Percentiles rank a stretch among this genome's conserved stretches.
Evolutionary conservation across 37 sponge, comb jelly and placozoan species (phyloP).

Genomic region (Chondrosia reniformis): DNA sequence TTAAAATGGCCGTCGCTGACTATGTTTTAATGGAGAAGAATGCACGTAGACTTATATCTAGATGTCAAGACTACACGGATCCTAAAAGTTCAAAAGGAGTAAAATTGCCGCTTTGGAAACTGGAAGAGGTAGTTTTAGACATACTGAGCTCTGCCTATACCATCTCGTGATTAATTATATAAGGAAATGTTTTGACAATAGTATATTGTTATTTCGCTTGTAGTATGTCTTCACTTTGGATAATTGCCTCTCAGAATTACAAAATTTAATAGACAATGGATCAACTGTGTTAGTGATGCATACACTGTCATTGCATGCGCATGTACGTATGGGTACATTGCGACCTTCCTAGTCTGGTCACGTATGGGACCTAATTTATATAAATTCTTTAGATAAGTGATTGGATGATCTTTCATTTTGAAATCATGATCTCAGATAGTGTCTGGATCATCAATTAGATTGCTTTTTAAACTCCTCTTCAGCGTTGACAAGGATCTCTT

Average conservation of each 20-base stretch:
- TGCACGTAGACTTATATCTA: conserved; percentile 44
- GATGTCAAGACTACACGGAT: conserved; percentile 53
- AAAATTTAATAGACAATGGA: no score
- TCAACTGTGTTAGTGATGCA: no score
- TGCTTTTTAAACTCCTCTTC: neutral
- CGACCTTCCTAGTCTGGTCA: neutral
- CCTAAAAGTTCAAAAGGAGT: conserved; percentile 28
- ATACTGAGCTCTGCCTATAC: neutral
- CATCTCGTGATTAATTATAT: neutral
- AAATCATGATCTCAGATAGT: neutral
- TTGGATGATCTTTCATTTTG: no score
- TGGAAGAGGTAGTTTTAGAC: conserved; percentile 22
- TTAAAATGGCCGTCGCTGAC: no score
- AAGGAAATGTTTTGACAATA: neutral
- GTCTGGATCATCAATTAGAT: neutral
- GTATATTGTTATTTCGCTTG: neutral
- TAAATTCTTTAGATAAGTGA: no score
- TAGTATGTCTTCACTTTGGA: conserved; percentile 22
- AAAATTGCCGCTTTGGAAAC: conserved; percentile 40
- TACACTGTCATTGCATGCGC: neutral
- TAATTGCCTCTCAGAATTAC: neutral
- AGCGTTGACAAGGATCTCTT: conserved; percentile 23
- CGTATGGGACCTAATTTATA: no score
- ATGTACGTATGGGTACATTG: neutral
- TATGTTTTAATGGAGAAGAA: no score